Conservation (phyloP, 2,113 vertebrate species). For the Lanius ludovicianus region DNA sequence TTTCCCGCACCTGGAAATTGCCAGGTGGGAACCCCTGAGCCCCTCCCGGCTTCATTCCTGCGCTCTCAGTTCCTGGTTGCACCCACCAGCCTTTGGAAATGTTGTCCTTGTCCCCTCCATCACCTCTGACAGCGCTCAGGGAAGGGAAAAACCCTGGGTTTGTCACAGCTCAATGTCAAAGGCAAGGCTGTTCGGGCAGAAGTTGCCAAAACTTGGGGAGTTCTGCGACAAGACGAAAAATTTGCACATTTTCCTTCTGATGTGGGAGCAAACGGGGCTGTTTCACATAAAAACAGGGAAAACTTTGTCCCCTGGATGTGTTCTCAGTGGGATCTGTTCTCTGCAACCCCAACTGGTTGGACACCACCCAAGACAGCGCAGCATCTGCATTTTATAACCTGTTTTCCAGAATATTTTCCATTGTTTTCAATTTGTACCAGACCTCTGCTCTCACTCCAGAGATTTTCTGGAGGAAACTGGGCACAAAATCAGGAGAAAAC, state of each 20-base stretch:
- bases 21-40: neutral
- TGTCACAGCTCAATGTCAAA: fast-evolving
- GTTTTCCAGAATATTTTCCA: neutral
- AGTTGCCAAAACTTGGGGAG: neutral
- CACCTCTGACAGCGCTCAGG: neutral
- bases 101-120: neutral
- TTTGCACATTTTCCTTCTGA: fast-evolving
- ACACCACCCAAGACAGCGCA: fast-evolving
- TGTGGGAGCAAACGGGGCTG: fast-evolving
- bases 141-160: fast-evolving
- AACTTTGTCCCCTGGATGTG: neutral
- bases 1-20: slow-evolving; percentile 16
- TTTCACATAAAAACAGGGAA: fast-evolving
- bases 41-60: neutral
- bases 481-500: neutral
- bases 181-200: fast-evolving
- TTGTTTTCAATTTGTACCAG: neutral
- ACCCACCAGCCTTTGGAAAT: neutral
- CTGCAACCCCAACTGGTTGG: fast-evolving
- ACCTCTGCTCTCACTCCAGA: neutral
- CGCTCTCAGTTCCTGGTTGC: neutral
- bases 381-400: fast-evolving
- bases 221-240: fast-evolving
- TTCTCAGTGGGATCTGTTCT: fast-evolving
- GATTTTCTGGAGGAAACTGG: neutral